phyloP scores from a whole-genome alignment of 2,113 vertebrate genomes.

The Brienomyrus brachyistius region DNA sequence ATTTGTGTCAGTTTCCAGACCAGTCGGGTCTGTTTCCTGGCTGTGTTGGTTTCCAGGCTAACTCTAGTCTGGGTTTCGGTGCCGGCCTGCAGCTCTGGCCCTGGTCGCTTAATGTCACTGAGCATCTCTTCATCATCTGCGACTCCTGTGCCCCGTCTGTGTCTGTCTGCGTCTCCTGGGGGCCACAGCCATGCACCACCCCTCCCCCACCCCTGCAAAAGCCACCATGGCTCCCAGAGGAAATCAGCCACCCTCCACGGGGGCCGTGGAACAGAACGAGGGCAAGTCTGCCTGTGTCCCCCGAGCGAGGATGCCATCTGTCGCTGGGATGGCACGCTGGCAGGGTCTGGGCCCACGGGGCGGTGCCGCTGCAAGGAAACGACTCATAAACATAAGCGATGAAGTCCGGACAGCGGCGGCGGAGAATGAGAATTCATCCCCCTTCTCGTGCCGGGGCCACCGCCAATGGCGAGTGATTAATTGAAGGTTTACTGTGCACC shows the following conservation, averaged over 20 bases:
- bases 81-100: not conserved
- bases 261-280: constrained; percentile 64
- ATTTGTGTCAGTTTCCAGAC: not conserved
- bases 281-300: constrained; percentile 70
- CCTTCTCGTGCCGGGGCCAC: constrained; percentile 78
- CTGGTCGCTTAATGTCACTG: not conserved
- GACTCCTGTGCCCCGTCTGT: constrained; percentile 16
- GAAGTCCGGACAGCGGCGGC: constrained; percentile 74
- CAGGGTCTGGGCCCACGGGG: constrained; percentile 47
- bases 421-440: constrained; percentile 88
- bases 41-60: not conserved
- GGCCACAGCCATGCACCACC: not conserved
- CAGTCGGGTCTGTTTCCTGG: too few species aligned
- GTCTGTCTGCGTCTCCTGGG: constrained; percentile 16
- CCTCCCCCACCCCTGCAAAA: constrained; percentile 39
- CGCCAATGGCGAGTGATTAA: constrained; percentile 78
- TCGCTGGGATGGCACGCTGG: constrained; percentile 60
- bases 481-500: constrained; percentile 74
- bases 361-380: constrained; percentile 12
- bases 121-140: constrained; percentile 17
- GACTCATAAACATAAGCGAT: constrained; percentile 84
- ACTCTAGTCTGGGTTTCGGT: not conserved
- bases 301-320: constrained; percentile 45
- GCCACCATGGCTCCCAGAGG: constrained; percentile 78
- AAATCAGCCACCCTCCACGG: constrained; percentile 77